A percentile compares a stretch with the other conserved stretches of the same genome.
These are phyloP conservation scores for Heteronetta atricapilla DNA, from an alignment of 2,113 vertebrate genomes.

Conservation along the genomic window DNA sequence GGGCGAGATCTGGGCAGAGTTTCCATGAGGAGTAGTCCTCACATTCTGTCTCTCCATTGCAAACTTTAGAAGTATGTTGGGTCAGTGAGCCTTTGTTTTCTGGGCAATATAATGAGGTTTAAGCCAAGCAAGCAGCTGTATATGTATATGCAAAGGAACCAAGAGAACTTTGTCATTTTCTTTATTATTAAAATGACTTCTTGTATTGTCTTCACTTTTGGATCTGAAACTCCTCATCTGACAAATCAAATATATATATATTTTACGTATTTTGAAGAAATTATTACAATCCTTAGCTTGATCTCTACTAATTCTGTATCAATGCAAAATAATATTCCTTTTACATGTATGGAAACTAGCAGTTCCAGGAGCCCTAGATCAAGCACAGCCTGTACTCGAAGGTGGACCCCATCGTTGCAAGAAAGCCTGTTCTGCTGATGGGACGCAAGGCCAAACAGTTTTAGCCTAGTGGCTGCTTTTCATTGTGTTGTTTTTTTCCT, in stretches of 20 bases:
- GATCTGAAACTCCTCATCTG: neutral
- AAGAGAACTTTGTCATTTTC: neutral
- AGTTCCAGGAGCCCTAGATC: neutral
- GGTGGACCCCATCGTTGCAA: neutral
- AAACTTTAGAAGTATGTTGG: neutral
- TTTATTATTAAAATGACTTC: neutral
- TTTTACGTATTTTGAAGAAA: neutral
- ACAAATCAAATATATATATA: neutral
- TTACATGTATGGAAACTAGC: neutral
- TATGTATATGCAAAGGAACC: neutral
- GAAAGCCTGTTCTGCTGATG: neutral
- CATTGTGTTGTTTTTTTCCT: neutral
- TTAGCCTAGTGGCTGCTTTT: neutral
- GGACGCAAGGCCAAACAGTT: neutral
- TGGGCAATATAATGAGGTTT: neutral
- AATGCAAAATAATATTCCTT: neutral
- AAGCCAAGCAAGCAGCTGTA: neutral
- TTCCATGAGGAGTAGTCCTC: neutral
- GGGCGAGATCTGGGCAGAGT: neutral
- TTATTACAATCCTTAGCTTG: neutral
- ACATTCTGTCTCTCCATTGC: neutral
- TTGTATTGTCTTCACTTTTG: neutral
- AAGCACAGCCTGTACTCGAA: neutral
- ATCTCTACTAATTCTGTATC: neutral
- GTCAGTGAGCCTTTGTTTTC: neutral